Evolutionary conservation across 2,888 invertebrate species (phyloP).

Genomic region (Meiosimyza decipiens): DNA sequence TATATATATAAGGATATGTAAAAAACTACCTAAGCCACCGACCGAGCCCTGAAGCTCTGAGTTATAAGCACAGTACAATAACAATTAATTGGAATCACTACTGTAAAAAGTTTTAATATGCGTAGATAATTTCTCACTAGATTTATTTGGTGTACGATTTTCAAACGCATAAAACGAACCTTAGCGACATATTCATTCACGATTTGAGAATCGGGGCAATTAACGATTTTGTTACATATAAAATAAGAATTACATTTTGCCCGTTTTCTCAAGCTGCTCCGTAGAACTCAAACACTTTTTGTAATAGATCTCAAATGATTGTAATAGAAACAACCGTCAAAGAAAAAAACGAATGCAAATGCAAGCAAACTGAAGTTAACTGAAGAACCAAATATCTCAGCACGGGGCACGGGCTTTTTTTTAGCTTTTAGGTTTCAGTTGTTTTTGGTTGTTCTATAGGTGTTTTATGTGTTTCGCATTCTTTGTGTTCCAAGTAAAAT

Average conservation of each 20-base stretch:
- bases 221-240: neutral
- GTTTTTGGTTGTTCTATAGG: neutral
- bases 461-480: neutral
- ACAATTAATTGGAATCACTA: no score
- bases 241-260: constrained; percentile 1
- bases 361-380: neutral
- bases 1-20: no score
- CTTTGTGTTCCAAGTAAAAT: neutral
- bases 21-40: no score
- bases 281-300: neutral
- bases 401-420: constrained; percentile 6
- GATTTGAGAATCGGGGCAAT: neutral
- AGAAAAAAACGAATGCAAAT: neutral
- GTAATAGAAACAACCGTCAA: neutral
- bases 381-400: neutral
- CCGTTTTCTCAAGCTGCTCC: neutral
- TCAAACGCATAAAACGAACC: no score
- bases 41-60: no score
- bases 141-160: no score
- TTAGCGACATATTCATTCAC: no score
- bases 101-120: no score
- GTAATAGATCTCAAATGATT: neutral
- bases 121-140: no score
- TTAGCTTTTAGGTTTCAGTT: neutral
- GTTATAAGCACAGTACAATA: no score